Evolutionary conservation across 2,888 invertebrate species (phyloP).

Genomic region (Chymomyza caudatula): DNA sequence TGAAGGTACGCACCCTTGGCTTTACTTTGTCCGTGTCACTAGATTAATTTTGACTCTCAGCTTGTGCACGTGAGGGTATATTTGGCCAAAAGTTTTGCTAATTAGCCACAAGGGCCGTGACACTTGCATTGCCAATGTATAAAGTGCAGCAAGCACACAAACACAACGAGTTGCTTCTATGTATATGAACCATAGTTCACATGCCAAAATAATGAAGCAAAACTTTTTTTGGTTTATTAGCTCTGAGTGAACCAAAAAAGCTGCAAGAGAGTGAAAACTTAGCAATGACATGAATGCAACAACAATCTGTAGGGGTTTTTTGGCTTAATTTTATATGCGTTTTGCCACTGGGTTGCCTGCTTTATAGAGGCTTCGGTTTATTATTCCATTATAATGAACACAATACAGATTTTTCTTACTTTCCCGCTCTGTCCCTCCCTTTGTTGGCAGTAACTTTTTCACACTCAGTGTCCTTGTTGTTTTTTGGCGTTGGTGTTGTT

Average conservation of each 20-base stretch:
- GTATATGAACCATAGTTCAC: neutral
- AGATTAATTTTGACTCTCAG: slow-evolving; percentile 21
- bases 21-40: slow-evolving; percentile 26
- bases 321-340: neutral
- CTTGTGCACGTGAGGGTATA: neutral
- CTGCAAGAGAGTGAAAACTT: slow-evolving; percentile 17
- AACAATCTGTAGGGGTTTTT: neutral
- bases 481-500: neutral
- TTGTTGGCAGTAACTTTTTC: neutral
- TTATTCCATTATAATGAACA: slow-evolving; percentile 71
- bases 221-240: slow-evolving; percentile 19
- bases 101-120: slow-evolving; percentile 29
- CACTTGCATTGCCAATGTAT: neutral
- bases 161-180: neutral
- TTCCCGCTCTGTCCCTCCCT: neutral
- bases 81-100: slow-evolving; percentile 28
- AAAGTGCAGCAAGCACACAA: neutral
- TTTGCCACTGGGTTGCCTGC: neutral
- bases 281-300: slow-evolving; percentile 29
- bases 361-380: slow-evolving; percentile 52
- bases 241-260: neutral
- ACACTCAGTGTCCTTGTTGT: neutral
- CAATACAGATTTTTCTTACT: slow-evolving; percentile 53
- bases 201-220: slow-evolving; percentile 15
- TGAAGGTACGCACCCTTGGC: neutral